Evolutionary conservation across 2,113 vertebrate genomes (phyloP).

Genomic region (Ptilorrhoa leucosticta): DNA sequence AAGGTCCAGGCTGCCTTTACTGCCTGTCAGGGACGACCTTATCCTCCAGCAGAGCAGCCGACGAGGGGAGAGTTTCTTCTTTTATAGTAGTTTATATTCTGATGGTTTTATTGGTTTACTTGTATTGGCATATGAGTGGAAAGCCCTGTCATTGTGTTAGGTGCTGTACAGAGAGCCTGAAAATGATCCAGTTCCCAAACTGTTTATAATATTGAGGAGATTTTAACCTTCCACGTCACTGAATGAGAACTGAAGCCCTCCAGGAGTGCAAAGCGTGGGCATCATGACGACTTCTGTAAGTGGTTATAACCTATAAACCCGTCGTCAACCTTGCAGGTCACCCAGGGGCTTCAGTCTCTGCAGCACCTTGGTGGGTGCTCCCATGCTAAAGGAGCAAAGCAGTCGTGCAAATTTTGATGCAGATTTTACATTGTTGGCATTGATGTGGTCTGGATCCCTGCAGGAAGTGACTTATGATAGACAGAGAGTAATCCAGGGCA

Average conservation of each 20-base stretch:
- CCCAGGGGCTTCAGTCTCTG: background rate
- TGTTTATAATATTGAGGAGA: background rate
- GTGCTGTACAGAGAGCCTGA: background rate
- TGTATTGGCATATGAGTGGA: fast-evolving
- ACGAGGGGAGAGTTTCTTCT: background rate
- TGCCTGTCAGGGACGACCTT: background rate
- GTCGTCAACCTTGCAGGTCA: background rate
- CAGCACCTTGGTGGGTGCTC: background rate
- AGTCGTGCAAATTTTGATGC: background rate
- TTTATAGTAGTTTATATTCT: background rate
- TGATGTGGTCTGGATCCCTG: background rate
- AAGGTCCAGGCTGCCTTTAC: constrained; percentile 26
- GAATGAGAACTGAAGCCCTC: background rate
- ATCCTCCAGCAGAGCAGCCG: background rate
- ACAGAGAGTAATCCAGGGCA: background rate
- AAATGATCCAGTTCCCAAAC: background rate
- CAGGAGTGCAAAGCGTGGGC: background rate
- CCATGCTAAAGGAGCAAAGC: background rate
- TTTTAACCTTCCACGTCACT: background rate
- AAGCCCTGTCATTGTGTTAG: background rate
- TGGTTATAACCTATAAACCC: background rate
- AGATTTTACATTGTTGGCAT: background rate
- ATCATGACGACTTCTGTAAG: background rate
- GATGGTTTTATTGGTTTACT: background rate
- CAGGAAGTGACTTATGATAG: background rate